Conservation (phyloP, 2,888 invertebrate genomes). For the Cantharis lateralis region DNA sequence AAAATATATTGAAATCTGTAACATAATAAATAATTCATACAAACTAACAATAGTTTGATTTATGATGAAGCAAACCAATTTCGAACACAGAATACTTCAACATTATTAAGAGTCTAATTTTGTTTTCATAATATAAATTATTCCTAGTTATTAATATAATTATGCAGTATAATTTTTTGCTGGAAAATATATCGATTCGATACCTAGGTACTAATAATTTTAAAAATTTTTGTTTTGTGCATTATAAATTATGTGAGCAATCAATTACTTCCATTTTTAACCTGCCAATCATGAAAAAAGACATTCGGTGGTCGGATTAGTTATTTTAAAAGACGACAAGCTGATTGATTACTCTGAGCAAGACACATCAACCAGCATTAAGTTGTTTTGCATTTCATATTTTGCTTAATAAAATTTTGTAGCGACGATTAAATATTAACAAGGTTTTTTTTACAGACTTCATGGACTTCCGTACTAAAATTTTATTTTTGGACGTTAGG, state of each 20-base stretch:
- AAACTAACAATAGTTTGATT: neutral
- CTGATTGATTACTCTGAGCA: conserved; percentile 28
- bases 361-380: conserved; percentile 21
- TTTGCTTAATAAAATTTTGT: conserved; percentile 18
- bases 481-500: conserved; percentile 1
- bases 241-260: conserved; percentile 7
- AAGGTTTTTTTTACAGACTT: neutral
- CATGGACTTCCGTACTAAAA: conserved; percentile 1
- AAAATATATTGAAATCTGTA: neutral
- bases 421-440: neutral
- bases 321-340: conserved; percentile 25
- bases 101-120: neutral
- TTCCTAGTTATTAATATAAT: neutral
- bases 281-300: conserved; percentile 25
- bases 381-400: conserved; percentile 15
- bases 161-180: neutral
- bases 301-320: conserved; percentile 27
- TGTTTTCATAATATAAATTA: neutral
- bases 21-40: neutral
- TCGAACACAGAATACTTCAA: neutral
- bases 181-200: neutral
- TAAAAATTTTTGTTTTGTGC: neutral
- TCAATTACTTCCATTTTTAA: conserved; percentile 24
- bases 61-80: neutral
- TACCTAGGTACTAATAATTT: neutral